Evolutionary conservation across 1,140 invertebrate genomes (phyloP), one percentile per base, ranked within the genome.

Genomic region (Drosophila tani): DNA sequence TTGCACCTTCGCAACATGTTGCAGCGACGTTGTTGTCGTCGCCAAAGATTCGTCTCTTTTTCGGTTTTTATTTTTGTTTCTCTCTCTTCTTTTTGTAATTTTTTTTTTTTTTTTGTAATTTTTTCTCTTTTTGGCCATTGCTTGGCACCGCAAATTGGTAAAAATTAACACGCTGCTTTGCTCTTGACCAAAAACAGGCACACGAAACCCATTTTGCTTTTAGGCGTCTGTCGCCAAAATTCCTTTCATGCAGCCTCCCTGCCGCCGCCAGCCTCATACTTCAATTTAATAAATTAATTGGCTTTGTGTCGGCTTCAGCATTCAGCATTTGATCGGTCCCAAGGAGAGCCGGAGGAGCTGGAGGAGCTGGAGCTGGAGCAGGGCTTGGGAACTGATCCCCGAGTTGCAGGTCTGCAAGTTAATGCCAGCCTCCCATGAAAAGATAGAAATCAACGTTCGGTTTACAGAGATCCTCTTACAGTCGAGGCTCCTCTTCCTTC

Each of bases 281-380:
- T 92, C 91, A 92, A 92, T 92, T 92, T 92, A 92, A 92, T 92
- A 92, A 92, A 92, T 92, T 92, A 92, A 92, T 92, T 92, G 91
- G 91, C 91, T 92, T 83, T 91, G 81, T 77, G 79, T 79, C 90
- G 85, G 75, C 75, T 86, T 60, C 57, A 67, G 69, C 53, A 47
- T 73, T 73, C 64, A 50, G 58, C 49, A 71, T 79, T 80, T 69
- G 70, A 58, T 62, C 70, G 67, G 81, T 65, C 60, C 53, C 53
- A 56, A 56, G 53, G 53, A 56, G 45, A 8, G 47, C 19, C 15
- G 35, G 41, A n/a, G 35, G 45, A 55, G 51, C 29, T 19, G 51
- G 1, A 15, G 32, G 12, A 19, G 40, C 40, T n/a, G 15, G 2
- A 41, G 19, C 29, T 32, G 32, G 43, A 35, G 24, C n/a, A 40